phyloP scores from a whole-genome alignment of 2,113 vertebrate species.

The Poeciliopsis prolifica region DNA sequence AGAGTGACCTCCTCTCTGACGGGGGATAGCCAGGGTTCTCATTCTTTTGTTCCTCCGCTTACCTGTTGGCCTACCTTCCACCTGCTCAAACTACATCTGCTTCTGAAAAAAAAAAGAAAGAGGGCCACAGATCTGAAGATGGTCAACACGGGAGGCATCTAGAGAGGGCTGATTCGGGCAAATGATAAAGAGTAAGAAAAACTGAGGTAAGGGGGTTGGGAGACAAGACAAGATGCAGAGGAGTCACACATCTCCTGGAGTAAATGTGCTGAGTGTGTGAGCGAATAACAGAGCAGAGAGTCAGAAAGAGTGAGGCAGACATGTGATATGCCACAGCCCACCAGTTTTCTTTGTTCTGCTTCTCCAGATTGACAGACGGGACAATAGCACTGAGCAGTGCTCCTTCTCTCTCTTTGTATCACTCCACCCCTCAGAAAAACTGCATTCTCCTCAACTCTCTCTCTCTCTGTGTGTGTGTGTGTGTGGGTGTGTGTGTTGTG shows the following conservation, averaged over 20 bases:
- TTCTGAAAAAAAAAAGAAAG: background rate
- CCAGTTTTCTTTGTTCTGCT: slow-evolving; percentile 70
- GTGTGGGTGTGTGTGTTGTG: background rate
- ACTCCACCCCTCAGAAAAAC: slow-evolving; percentile 36
- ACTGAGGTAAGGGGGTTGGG: background rate
- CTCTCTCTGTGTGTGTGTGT: background rate
- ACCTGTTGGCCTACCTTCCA: slow-evolving; percentile 31
- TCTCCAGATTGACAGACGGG: slow-evolving; percentile 73
- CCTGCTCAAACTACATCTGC: slow-evolving; percentile 51
- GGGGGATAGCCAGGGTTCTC: slow-evolving; percentile 12
- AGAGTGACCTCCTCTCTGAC: slow-evolving; percentile 58
- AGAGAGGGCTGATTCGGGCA: background rate
- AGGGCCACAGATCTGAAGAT: slow-evolving; percentile 1
- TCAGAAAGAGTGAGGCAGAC: slow-evolving; percentile 63
- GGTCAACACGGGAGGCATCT: slow-evolving; percentile 15
- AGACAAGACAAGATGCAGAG: slow-evolving; percentile 33
- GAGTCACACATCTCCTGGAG: slow-evolving; percentile 52
- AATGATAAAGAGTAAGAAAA: slow-evolving; percentile 32
- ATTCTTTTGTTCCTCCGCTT: slow-evolving; percentile 26
- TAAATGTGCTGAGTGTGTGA: slow-evolving; percentile 49
- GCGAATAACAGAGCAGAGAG: slow-evolving; percentile 62
- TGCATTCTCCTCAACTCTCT: slow-evolving; percentile 47
- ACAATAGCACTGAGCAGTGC: slow-evolving; percentile 73
- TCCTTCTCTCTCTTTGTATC: slow-evolving; percentile 49
- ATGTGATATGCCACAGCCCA: slow-evolving; percentile 73